These are phyloP conservation scores for Hippoglossus stenolepis DNA, from an alignment of 2,113 vertebrate species.

Conservation along the genomic window DNA sequence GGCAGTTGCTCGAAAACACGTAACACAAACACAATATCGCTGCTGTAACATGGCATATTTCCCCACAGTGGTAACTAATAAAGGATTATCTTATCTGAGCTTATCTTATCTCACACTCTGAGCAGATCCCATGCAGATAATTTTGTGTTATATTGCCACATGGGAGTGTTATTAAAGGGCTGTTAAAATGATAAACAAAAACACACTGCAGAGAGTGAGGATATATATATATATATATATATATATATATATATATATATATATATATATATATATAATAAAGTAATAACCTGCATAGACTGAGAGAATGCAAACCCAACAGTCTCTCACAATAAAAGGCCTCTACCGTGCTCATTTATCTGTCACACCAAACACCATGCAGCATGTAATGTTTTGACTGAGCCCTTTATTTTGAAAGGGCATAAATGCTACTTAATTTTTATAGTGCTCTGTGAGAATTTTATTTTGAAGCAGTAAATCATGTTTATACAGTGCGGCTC, in stretches of 20 bases:
- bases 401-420: constrained; percentile 53
- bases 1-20: not conserved
- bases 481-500: constrained; percentile 60
- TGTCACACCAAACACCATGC: constrained; percentile 47
- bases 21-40: not conserved
- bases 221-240: not conserved
- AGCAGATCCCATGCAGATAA: constrained; percentile 14
- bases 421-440: constrained; percentile 32
- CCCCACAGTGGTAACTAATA: not conserved
- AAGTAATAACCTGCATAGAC: constrained; percentile 45
- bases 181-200: constrained; percentile 68
- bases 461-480: constrained; percentile 58
- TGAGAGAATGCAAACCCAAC: constrained; percentile 16
- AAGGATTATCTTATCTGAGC: not conserved
- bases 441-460: constrained; percentile 45
- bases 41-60: not conserved
- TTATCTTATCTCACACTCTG: not conserved
- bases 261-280: constrained; percentile 27
- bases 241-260: constrained; percentile 10
- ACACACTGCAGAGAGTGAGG: constrained; percentile 31
- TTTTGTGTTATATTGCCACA: constrained; percentile 22
- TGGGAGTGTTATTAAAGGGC: constrained; percentile 27
- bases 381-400: constrained; percentile 46
- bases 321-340: constrained; percentile 46
- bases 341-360: constrained; percentile 54